Evolutionary conservation across 1,140 invertebrate species (phyloP).

Genomic region (Elymnias hypermnestra): DNA sequence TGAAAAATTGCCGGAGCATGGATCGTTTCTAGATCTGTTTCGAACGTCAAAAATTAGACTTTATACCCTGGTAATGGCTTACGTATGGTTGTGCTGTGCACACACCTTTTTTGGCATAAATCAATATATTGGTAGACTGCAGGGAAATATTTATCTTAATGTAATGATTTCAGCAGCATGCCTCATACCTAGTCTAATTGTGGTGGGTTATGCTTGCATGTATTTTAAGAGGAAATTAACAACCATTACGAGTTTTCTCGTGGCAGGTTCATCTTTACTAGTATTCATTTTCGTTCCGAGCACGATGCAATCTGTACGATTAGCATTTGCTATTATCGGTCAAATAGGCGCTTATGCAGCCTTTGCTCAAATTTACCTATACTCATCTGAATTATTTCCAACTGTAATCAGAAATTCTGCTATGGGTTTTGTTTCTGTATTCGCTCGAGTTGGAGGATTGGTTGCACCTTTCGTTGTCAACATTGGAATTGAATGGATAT

Average conservation of each 20-base stretch:
- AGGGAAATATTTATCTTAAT: constrained; percentile 84
- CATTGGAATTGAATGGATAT: constrained; percentile 64
- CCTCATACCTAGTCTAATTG: constrained; percentile 79
- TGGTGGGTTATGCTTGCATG: constrained; percentile 79
- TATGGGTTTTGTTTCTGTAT: constrained; percentile 79
- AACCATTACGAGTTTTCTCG: constrained; percentile 36
- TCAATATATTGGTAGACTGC: constrained; percentile 83
- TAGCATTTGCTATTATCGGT: constrained; percentile 77
- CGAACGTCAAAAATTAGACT: constrained; percentile 83
- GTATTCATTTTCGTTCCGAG: constrained; percentile 45
- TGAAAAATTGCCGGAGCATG: constrained; percentile 36
- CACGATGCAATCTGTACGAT: constrained; percentile 20
- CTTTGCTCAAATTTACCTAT: constrained; percentile 79
- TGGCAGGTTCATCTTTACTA: constrained; percentile 40
- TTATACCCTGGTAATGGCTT: constrained; percentile 82
- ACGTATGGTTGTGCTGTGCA: constrained; percentile 82
- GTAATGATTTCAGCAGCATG: constrained; percentile 78
- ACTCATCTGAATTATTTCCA: constrained; percentile 81
- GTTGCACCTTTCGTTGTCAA: constrained; percentile 80
- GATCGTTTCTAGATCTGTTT: constrained; percentile 76
- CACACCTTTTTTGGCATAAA: constrained; percentile 84
- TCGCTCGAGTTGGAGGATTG: constrained; percentile 80
- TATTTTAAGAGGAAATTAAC: constrained; percentile 77
- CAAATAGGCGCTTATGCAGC: constrained; percentile 77
- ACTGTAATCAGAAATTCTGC: constrained; percentile 82